phyloP scores from a whole-genome alignment of 2,797 vertebrate species.

The Novumbra hubbsi region DNA sequence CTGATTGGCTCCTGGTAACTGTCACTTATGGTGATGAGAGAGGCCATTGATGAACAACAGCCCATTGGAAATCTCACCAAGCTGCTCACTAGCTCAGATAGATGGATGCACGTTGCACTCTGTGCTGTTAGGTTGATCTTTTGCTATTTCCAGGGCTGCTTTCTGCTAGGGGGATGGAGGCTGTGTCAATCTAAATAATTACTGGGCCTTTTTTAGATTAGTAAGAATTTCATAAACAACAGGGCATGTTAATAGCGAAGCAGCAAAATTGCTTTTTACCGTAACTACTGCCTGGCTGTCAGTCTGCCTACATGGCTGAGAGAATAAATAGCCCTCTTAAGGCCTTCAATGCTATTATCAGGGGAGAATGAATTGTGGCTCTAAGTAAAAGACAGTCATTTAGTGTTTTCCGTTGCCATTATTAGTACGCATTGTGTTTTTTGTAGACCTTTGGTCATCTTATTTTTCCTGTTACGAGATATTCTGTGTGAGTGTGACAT shows the following conservation, averaged over 20 bases:
- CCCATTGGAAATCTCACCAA: slow-evolving; percentile 9
- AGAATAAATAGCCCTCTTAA: slow-evolving; percentile 34
- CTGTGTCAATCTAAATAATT: slow-evolving; percentile 35
- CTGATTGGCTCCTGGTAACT: slow-evolving; percentile 14
- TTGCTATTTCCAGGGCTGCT: slow-evolving; percentile 12
- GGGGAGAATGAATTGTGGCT: slow-evolving; percentile 45
- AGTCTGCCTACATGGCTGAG: slow-evolving; percentile 15
- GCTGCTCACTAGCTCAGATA: slow-evolving; percentile 1
- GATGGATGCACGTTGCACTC: slow-evolving; percentile 14
- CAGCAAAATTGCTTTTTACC: slow-evolving; percentile 20
- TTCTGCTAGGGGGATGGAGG: slow-evolving; percentile 11
- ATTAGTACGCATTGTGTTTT: slow-evolving; percentile 30
- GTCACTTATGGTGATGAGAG: slow-evolving; percentile 20
- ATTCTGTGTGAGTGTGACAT: slow-evolving; percentile 39
- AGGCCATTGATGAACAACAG: slow-evolving; percentile 17
- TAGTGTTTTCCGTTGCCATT: slow-evolving; percentile 44
- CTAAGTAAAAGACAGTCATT: slow-evolving; percentile 43
- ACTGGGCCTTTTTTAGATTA: slow-evolving; percentile 30
- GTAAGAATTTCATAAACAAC: slow-evolving; percentile 40
- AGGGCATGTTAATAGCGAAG: slow-evolving; percentile 31
- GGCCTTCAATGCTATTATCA: slow-evolving; percentile 45
- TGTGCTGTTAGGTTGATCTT: slow-evolving; percentile 25
- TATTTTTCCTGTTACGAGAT: slow-evolving; percentile 38
- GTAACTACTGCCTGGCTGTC: slow-evolving; percentile 12
- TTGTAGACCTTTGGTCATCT: slow-evolving; percentile 28